Evolutionary conservation across 2,113 vertebrate genomes (phyloP), one percentile per base, ranked within the genome.

Genomic region (Lutjanus erythropterus): DNA sequence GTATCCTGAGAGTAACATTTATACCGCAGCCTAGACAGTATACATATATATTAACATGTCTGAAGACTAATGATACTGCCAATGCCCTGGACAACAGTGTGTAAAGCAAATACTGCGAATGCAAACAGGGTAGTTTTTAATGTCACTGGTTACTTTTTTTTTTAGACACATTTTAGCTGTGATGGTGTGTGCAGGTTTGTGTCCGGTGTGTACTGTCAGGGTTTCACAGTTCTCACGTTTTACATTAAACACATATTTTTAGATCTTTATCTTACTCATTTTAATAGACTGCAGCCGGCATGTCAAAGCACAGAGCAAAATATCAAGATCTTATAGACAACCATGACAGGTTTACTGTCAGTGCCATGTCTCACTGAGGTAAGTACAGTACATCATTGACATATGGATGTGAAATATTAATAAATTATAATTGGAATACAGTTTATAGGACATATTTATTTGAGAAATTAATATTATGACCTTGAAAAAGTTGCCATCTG

Each of bases 221-320:
- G 14, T 59, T 71, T 25, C 41, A 49, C 42, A 52, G 33, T 47
- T 75, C 15, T 50, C 15, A 27, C 14, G 50, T 50, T 78, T 73
- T n/a, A 66, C 27, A 41, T 6, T 29, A 50, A 55, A 56, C 18
- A 19, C 15, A 19, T 16, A 0, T 23, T 59, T 46, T n/a, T 31
- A 14, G 27, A 10, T 21, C 4, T 49, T 33, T 56, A 29, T 11
- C 0, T 47, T 15, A 7, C 14, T 42, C 19, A 16, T 39, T 44
- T 9, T 15, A 19, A 25, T 14, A 60, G 6, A 37, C 42, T 49
- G 15, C 7, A 42, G 35, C 23, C 23, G 18, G 67, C 11, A 19
- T 16, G 21, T 33, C 21, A 11, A 18, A 31, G 39, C 39, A 56
- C 47, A 49, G 21, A 27, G 55, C 47, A 19, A 66, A 60, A 25